These are phyloP conservation scores for Catharus bicknelli DNA, from an alignment of 2,113 vertebrate genomes.

Conservation along the genomic window DNA sequence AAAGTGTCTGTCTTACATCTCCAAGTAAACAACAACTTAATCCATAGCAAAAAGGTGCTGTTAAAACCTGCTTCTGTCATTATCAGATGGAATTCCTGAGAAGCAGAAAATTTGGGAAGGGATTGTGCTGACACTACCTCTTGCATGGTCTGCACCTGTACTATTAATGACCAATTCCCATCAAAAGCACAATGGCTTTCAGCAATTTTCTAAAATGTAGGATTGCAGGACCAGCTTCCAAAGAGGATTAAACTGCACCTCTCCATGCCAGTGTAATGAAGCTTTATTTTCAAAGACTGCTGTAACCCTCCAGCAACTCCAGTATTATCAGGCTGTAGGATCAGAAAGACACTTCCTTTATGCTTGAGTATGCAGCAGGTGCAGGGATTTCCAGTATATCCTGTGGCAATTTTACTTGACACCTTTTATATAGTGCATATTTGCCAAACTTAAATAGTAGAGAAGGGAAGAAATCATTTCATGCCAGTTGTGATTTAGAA, in stretches of 20 bases:
- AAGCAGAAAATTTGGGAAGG: background rate
- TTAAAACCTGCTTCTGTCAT: conserved; percentile 24
- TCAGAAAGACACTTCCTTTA: conserved; percentile 55
- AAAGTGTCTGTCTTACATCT: background rate
- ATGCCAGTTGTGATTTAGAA: conserved; percentile 1
- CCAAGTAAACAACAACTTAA: background rate
- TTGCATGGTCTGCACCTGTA: conserved; percentile 21
- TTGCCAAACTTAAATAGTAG: conserved; percentile 29
- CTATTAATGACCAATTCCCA: conserved; percentile 11
- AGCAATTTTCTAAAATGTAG: conserved; percentile 20
- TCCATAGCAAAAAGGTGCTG: background rate
- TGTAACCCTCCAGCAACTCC: conserved; percentile 43
- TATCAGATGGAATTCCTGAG: conserved; percentile 23
- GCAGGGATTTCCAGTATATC: conserved; percentile 62
- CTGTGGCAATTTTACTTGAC: conserved; percentile 56
- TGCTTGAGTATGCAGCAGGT: conserved; percentile 56
- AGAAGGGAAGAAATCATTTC: conserved; percentile 29
- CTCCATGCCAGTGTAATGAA: conserved; percentile 19
- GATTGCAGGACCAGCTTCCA: conserved; percentile 20
- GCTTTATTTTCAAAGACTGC: conserved; percentile 46
- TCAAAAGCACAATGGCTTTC: conserved; percentile 26
- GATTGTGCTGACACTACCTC: background rate
- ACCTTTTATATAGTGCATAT: conserved; percentile 27
- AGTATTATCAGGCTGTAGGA: conserved; percentile 33
- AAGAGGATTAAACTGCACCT: conserved; percentile 35